Conservation (phyloP, 2,113 vertebrate genomes). For the Setophaga petechia region DNA sequence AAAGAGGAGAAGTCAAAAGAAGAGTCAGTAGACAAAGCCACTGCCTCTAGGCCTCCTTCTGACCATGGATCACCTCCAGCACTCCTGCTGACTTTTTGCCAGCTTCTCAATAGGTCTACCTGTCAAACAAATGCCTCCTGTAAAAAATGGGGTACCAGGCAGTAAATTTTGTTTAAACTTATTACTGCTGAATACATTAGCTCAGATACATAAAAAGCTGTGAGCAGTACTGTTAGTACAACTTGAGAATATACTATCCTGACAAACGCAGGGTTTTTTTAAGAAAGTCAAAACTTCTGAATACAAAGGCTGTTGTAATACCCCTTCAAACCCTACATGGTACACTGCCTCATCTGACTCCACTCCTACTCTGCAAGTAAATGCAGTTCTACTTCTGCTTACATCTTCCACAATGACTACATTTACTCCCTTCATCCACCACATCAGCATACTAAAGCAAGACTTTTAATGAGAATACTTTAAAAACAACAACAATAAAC, state of each 20-base stretch:
- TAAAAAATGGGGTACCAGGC: neutral
- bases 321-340: neutral
- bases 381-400: neutral
- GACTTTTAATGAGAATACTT: neutral
- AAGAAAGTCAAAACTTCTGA: neutral
- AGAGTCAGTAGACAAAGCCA: neutral
- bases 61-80: neutral
- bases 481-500: neutral
- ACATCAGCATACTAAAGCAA: neutral
- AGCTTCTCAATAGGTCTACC: neutral
- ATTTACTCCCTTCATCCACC: neutral
- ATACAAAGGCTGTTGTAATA: neutral
- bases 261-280: rapidly evolving
- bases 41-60: neutral
- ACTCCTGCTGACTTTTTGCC: neutral
- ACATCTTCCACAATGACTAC: neutral
- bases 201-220: neutral
- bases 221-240: neutral
- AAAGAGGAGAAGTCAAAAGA: neutral
- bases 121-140: neutral
- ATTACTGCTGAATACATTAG: neutral
- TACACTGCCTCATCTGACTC: neutral
- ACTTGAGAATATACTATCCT: neutral
- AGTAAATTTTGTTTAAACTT: neutral
- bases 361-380: neutral